A percentile compares a stretch with the other conserved stretches of the same genome.
Conservation (phyloP, 2,888 invertebrate genomes). For the Chrysotoxum bicinctum region DNA sequence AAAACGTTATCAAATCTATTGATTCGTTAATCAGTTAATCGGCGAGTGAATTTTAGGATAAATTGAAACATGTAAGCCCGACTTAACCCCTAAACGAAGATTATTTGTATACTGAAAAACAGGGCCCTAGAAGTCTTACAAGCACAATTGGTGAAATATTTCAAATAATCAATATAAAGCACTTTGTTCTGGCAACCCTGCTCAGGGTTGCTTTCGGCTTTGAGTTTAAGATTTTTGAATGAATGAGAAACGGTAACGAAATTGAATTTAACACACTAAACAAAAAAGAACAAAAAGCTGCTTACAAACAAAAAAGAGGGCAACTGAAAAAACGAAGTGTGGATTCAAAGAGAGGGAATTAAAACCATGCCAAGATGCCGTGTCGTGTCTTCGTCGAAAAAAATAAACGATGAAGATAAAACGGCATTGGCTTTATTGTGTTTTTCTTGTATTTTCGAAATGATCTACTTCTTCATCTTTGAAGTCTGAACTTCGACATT, state of each 20-base stretch:
- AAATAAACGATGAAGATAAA: conserved; percentile 33
- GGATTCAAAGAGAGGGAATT: background rate
- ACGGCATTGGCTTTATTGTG: conserved; percentile 62
- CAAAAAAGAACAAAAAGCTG: background rate
- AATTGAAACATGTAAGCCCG: too few species aligned
- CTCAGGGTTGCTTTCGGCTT: background rate
- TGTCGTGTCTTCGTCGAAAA: background rate
- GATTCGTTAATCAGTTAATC: too few species aligned
- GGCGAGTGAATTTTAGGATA: too few species aligned
- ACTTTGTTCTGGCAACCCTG: background rate
- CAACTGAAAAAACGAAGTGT: background rate
- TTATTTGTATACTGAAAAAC: too few species aligned
- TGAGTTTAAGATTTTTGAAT: conserved; percentile 23
- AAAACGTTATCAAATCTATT: too few species aligned
- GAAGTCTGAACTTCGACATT: conserved; percentile 68
- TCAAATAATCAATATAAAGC: background rate
- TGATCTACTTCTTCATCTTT: conserved; percentile 41
- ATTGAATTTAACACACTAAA: conserved; percentile 29
- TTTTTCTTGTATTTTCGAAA: conserved; percentile 3
- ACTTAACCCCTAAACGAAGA: too few species aligned
- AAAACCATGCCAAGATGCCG: conserved; percentile 11
- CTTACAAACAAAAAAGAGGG: background rate
- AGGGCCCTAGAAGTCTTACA: background rate
- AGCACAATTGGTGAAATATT: background rate
- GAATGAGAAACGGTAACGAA: conserved; percentile 67